Percentiles rank a stretch among this genome's conserved stretches.
Evolutionary conservation across 2,797 vertebrate genomes (phyloP).

Genomic region (Gorsachius magnificus): DNA sequence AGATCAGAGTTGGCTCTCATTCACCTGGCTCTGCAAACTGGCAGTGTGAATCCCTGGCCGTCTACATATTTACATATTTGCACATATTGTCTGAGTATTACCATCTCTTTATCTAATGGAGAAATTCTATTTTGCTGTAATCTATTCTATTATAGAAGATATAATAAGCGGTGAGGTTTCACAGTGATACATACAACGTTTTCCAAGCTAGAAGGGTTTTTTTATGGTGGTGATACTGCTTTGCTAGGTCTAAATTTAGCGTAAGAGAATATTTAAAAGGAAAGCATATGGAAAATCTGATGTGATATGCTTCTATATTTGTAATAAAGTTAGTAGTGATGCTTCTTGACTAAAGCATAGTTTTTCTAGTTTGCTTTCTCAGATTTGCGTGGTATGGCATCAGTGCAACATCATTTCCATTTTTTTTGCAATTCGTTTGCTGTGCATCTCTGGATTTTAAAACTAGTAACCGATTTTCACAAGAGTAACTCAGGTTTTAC

Average conservation of each 20-base stretch:
- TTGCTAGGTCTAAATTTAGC: constrained; percentile 21
- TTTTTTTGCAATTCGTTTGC: neutral
- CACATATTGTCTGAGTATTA: constrained; percentile 23
- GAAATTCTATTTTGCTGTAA: constrained; percentile 42
- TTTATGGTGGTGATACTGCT: neutral
- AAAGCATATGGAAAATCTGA: constrained; percentile 30
- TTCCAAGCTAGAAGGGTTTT: neutral
- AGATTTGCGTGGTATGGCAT: neutral
- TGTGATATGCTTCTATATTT: neutral
- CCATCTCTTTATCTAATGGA: constrained; percentile 20
- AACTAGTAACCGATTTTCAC: neutral
- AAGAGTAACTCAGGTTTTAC: neutral
- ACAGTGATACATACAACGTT: neutral
- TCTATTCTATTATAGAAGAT: constrained; percentile 32
- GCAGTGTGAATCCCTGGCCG: neutral
- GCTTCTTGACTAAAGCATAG: neutral
- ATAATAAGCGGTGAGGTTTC: constrained; percentile 30
- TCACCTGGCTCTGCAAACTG: neutral
- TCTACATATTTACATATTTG: constrained; percentile 48
- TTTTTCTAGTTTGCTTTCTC: neutral
- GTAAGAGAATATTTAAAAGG: constrained; percentile 7
- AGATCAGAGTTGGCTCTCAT: constrained; percentile 10
- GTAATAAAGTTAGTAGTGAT: neutral
- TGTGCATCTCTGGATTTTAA: neutral
- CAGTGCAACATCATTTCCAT: neutral